A percentile compares a stretch with the other conserved stretches of the same genome.
phyloP scores from a whole-genome alignment of 2,113 vertebrate species.

The Chroicocephalus ridibundus region DNA sequence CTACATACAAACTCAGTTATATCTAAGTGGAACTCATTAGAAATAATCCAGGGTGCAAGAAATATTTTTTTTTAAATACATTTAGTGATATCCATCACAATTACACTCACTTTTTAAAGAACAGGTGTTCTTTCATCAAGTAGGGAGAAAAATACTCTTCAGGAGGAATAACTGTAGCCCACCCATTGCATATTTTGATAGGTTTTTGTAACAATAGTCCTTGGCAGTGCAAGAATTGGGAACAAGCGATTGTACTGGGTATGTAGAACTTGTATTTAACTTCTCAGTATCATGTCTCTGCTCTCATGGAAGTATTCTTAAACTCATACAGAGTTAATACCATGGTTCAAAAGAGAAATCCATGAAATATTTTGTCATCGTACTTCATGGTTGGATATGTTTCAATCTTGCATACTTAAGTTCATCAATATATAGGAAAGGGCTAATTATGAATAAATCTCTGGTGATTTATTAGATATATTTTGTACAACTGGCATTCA shows the following conservation, averaged over 20 bases:
- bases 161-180: background rate
- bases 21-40: background rate
- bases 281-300: background rate
- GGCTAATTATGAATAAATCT: background rate
- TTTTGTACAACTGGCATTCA: background rate
- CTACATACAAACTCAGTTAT: fast-evolving
- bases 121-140: background rate
- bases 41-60: background rate
- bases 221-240: background rate
- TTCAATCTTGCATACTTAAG: background rate
- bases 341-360: background rate
- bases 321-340: background rate
- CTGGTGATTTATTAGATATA: background rate
- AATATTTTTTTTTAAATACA: background rate
- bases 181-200: background rate
- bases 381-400: background rate
- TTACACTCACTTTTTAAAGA: background rate
- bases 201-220: background rate
- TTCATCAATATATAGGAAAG: background rate
- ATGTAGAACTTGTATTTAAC: background rate
- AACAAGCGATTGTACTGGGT: background rate
- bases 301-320: background rate
- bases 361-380: background rate
- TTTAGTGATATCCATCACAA: background rate
- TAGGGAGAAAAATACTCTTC: background rate